phyloP scores from a whole-genome alignment of 35 echinoderm and acorn worm genomes.

The Apostichopus japonicus region DNA sequence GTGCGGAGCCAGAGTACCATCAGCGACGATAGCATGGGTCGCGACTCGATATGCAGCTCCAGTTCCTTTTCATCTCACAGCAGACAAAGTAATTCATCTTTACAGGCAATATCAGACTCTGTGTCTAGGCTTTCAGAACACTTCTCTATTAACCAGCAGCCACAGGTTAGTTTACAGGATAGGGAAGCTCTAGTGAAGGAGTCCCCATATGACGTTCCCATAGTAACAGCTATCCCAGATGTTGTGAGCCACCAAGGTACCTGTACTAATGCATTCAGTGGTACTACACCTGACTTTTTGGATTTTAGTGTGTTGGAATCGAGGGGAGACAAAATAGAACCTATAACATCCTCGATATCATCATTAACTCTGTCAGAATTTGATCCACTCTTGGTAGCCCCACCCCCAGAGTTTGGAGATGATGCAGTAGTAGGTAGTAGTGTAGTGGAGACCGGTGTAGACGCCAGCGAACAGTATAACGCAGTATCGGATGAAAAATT shows the following conservation, averaged over 20 bases:
- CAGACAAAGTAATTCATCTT: conserved; percentile 45
- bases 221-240: background rate
- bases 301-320: conserved; percentile 38
- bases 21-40: conserved; percentile 50
- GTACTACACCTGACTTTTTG: background rate
- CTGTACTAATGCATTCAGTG: too few species aligned
- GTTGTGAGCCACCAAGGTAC: too few species aligned
- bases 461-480: background rate
- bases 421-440: background rate
- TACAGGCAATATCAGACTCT: background rate
- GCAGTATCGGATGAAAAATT: background rate
- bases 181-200: background rate
- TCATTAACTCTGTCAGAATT: conserved; percentile 27
- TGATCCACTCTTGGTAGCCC: conserved; percentile 19
- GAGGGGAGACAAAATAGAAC: background rate
- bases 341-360: background rate
- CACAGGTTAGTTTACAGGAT: background rate
- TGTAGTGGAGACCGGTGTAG: background rate
- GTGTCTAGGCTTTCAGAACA: conserved; percentile 10
- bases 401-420: conserved; percentile 26
- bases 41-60: conserved; percentile 44
- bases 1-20: conserved; percentile 31
- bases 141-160: background rate
- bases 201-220: background rate
- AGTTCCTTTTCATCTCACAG: conserved; percentile 16